A percentile compares a stretch with the other conserved stretches of the same genome.
These are phyloP conservation scores for Parnassius mnemosyne DNA, from an alignment of 2,888 invertebrate species.

Conservation along the genomic window DNA sequence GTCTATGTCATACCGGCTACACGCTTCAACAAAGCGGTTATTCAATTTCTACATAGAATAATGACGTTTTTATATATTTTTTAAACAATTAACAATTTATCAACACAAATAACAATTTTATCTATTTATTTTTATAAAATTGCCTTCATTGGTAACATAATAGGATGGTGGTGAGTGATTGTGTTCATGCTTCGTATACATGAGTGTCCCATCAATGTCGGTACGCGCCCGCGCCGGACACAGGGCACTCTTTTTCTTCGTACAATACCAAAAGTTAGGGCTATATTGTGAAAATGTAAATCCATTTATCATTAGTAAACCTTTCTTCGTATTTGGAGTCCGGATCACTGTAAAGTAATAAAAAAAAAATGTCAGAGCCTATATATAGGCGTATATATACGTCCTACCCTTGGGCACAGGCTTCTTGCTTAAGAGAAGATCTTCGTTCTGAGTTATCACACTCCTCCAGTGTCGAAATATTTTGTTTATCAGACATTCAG, in stretches of 20 bases:
- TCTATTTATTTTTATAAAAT: constrained; percentile 38
- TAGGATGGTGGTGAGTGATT: constrained; percentile 47
- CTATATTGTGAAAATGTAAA: constrained; percentile 51
- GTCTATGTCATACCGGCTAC: too few species aligned
- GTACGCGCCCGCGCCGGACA: constrained; percentile 48
- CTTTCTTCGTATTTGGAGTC: constrained; percentile 45
- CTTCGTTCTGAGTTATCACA: too few species aligned
- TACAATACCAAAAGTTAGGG: constrained; percentile 53
- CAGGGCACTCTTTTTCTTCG: constrained; percentile 41
- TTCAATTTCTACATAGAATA: too few species aligned
- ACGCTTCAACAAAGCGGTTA: too few species aligned
- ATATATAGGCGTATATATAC: too few species aligned
- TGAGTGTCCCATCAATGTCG: constrained; percentile 33
- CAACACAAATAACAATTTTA: neutral
- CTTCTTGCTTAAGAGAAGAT: too few species aligned
- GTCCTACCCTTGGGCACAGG: too few species aligned
- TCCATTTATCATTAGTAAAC: constrained; percentile 52
- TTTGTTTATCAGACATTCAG: too few species aligned
- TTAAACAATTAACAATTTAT: too few species aligned
- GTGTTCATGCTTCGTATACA: constrained; percentile 39
- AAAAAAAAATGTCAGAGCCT: neutral
- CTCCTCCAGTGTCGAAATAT: too few species aligned
- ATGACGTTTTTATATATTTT: too few species aligned
- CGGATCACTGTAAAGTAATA: constrained; percentile 10
- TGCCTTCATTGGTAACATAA: constrained; percentile 37